Evolutionary conservation across 92 coral and sea anemone species (phyloP), one percentile per base, ranked within the genome.

Genomic region (Phenganax subtilis): DNA sequence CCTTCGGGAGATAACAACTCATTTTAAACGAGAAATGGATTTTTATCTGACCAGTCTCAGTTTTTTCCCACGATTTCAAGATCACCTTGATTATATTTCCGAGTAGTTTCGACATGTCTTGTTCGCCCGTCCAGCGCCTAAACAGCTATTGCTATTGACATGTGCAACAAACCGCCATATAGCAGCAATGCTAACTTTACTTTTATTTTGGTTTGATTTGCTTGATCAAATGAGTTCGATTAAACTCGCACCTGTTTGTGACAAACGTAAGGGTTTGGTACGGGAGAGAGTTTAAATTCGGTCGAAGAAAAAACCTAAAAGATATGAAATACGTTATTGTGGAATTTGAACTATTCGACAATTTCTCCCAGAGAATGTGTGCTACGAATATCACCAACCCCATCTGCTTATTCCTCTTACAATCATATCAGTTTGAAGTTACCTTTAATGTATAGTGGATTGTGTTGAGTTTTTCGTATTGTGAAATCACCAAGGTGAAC

Each of bases 361-460:
- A 60, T 29, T 37, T 61, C 28, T 61, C 14, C 66, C 9, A 14
- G 10, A 61, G n/a, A 12, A 51, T 54, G 77, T 61, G 58, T 44
- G 77, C 55, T 17, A 5, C 47, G 47, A 37, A 37, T 37, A 37
- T 37, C 47, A 37, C 47, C 47, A 37, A 37, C 47, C 47, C 47
- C 47, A 37, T 37, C 47, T 37, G 2, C 47, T 1, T 1, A 37
- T 37, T 55, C n/a, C 59, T 28, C 14, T 9, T 14, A 12, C 0
- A 15, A 57, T 44, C 60, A 61, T 37, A 31, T 51, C 31, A 66
- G 7, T 11, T 10, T n/a, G 14, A 9, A 51, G 87, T 9, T 84
- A 87, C 98, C 94, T 92, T 93, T n/a, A 93, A 81, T 6, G 98
- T 93, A 88, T 91, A 93, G 84, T 90, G 90, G 59, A 93, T 93